Conservation (phyloP, 2,797 vertebrate genomes). For the Cossypha heuglini region DNA sequence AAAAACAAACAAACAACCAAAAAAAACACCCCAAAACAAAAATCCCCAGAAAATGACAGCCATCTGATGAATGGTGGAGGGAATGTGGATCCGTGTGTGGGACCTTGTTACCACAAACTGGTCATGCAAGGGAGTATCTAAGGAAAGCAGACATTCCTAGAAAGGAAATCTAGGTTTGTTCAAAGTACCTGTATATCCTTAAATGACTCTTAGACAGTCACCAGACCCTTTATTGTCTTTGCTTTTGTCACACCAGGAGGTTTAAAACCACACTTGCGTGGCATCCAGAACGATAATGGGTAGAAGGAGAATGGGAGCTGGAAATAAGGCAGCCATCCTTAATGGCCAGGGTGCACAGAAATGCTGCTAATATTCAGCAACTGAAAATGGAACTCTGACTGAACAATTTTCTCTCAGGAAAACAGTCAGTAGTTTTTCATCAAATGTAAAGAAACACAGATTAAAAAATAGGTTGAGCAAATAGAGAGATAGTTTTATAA, state of each 20-base stretch:
- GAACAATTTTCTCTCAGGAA: not conserved
- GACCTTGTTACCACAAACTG: not conserved
- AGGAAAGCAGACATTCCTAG: not conserved
- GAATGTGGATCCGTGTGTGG: rapidly evolving
- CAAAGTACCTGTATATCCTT: not conserved
- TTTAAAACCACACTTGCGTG: not conserved
- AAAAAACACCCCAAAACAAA: not conserved
- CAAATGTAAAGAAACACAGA: not conserved
- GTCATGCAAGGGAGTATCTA: not conserved
- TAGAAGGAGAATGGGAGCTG: not conserved
- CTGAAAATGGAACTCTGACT: not conserved
- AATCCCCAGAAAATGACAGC: not conserved
- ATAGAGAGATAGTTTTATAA: not conserved
- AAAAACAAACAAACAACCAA: rapidly evolving
- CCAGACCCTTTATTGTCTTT: not conserved
- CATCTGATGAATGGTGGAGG: not conserved
- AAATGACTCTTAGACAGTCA: not conserved
- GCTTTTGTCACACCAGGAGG: not conserved
- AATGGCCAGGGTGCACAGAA: not conserved
- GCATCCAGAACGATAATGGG: not conserved
- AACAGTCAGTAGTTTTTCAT: not conserved
- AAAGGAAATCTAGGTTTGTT: not conserved
- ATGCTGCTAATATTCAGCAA: not conserved
- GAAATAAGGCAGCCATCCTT: not conserved
- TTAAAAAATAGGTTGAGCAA: not conserved